phyloP scores from a whole-genome alignment of 2,888 invertebrate genomes.

The Minunthozetes semirufus region DNA sequence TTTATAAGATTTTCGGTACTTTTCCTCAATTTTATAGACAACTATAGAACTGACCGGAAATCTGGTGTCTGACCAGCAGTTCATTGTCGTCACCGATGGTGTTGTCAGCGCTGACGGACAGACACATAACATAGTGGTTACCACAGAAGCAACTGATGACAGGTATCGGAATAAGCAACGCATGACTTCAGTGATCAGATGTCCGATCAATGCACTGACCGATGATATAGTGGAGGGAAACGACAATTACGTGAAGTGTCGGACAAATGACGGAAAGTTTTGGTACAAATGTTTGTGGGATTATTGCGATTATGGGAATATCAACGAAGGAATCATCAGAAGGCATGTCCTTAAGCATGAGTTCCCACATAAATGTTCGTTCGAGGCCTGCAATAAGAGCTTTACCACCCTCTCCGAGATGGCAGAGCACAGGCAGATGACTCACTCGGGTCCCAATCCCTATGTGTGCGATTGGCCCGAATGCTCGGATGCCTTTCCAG shows the following conservation, averaged over 20 bases:
- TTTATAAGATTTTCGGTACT: neutral
- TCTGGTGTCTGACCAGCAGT: neutral
- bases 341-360: constrained; percentile 22
- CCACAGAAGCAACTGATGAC: neutral
- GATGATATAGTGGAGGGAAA: constrained; percentile 17
- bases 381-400: constrained; percentile 10
- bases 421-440: neutral
- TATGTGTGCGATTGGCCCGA: constrained; percentile 14
- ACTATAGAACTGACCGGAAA: neutral
- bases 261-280: constrained; percentile 18
- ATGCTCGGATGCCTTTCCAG: neutral
- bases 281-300: constrained; percentile 30
- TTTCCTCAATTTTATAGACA: neutral
- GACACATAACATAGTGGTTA: neutral
- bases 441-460: neutral
- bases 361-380: constrained; percentile 19
- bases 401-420: constrained; percentile 16
- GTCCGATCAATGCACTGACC: neutral
- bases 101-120: neutral
- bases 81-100: neutral
- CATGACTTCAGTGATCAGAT: constrained; percentile 7
- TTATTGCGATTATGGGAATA: constrained; percentile 27
- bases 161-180: neutral
- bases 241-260: constrained; percentile 17
- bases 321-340: constrained; percentile 19